Base-by-base conservation (phyloP, 2,797 vertebrate species). In the Harpagifer antarcticus region DNA sequence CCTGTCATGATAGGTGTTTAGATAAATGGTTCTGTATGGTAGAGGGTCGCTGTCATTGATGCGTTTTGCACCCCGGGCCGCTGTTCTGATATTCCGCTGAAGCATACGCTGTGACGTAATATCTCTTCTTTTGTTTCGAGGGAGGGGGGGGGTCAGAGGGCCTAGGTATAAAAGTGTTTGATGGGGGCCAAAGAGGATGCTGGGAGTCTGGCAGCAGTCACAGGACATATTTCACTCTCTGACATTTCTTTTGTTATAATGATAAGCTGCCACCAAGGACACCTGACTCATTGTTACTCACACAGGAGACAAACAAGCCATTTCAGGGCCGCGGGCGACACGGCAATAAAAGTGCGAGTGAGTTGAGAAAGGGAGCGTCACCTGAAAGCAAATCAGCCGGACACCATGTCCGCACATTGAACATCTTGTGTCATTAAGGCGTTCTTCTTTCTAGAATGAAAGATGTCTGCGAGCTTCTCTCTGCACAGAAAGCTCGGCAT, bases 361-460 rank as follows among this genome's bases (percentile, higher is more conserved):
- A 63, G 72, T 58, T 82, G 79, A 75, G 86, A 74, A 61, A 61
- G 54, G 72, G 73, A 84, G 84, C 87, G 81, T 86, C 82, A 90
- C 87, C 88, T 90, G 86, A 83, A 87, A 90, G 83, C 88, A 88
- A 92, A 93, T 92, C 72, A 88, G 81, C 89, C 69, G 87, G 89
- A 92, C 86, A 88, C 74, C 76, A 13, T 86, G 87, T 88, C 86
- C 14, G 42, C 85, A 88, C 72, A 89, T 76, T 72, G 91, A 90
- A 90, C 86, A 88, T 87, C 86, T 86, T 85, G 83, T 88, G 89
- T 82, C 88, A 79, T 89, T 83, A 89, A 16, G 65, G 72, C 55
- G 23, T 66, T 67, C 27, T 80, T 64, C 63, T 70, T 78, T 81
- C 84, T 91, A 77, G 89, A 92, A 92, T 89, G 84, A 88, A 88